Evolutionary conservation across 2,888 invertebrate genomes (phyloP), one percentile per base, ranked within the genome.

Genomic region (Stenodera caucasica): DNA sequence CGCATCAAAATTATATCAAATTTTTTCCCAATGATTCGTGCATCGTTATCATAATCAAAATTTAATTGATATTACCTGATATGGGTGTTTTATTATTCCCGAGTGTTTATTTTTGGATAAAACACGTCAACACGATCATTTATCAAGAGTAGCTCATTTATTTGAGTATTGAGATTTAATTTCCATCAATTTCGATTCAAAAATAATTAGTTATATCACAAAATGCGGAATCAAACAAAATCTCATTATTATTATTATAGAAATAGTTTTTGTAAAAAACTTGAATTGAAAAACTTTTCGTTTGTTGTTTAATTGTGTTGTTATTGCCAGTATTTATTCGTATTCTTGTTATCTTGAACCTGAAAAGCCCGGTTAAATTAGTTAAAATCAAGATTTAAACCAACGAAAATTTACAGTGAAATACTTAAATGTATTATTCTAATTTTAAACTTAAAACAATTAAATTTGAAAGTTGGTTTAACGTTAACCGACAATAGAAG

Each of bases 251-350:
- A n/a, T n/a, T n/a, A 40, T 18, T 9, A 40, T 2, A 11, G 11
- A 21, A 21, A 40, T 1, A 45, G 1, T 2, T 45, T 45, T 37
- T 21, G 50, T 30, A 57, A 57, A 30, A 58, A 58, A 58, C 55
- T 58, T 58, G 55, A 56, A 58, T 62, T 61, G 58, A 37, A 58
- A 62, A 58, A 62, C 61, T 58, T 58, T 21, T 15, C 7, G 26
- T 7, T 18, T 2, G 8, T 40, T 45, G 45, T 23, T 45, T 12
- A 23, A 21, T 45, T 45, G 6, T 7, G 11, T 9, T 40, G 18
- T 40, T 40, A 18, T 40, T 3, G 8, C 11, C 26, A 4, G 5
- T 26, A 26, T 2, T 11, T 18, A 9, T 40, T 3, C 15, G 2
- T 18, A 18, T 18, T 40, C 18, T 40, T n/a, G n/a, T n/a, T 40